Base-by-base conservation (phyloP, 2,797 vertebrate species). In the Anniella stebbinsi region DNA sequence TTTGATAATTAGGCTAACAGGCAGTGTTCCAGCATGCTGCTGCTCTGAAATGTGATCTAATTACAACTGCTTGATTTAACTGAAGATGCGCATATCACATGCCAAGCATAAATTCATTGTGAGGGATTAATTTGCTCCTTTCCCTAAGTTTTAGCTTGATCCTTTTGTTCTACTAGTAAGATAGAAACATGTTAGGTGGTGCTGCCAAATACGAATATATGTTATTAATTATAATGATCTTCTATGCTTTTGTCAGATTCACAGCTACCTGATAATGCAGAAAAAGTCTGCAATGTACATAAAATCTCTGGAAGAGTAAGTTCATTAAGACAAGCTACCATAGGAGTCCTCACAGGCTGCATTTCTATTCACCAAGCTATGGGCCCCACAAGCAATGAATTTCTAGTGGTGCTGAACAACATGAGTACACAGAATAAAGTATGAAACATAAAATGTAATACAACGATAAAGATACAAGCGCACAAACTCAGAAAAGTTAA, bases 51-150 rank as follows among this genome's bases (percentile, higher is more conserved):
- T 70, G 11, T 33, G 51, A 89, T 77, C 84, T 87, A 70, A 86
- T 91, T 89, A 89, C 83, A 38, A n/a, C 36, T 60, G 78, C 30
- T 28, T 91, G 84, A 60, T 77, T 87, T 89, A 86, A 89, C 84
- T 45, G 25, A 86, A 87, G 80, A 83, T 67, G 77, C 1, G 28
- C n/a, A 70, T 18, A 86, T 81, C 36, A 80, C 30, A 70, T n/a
- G 72, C 45, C 87, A 91, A 69, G 60, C 45, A 30, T 80, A 85
- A n/a, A 30, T 57, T 33, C 51, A 83, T 41, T 69, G 72, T 54
- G 41, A 70, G 33, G 72, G 17, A 87, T 81, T 76, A 83, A 57
- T 83, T 75, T 17, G 36, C 28, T 80, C 63, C 36, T n/a, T 84
- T 80, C 36, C 80, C 12, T 80, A 70, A 77, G 17, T 77, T 82